A percentile compares a stretch with the other conserved stretches of the same genome.
phyloP scores from a whole-genome alignment of 2,797 vertebrate genomes.

The Mus spretus region DNA sequence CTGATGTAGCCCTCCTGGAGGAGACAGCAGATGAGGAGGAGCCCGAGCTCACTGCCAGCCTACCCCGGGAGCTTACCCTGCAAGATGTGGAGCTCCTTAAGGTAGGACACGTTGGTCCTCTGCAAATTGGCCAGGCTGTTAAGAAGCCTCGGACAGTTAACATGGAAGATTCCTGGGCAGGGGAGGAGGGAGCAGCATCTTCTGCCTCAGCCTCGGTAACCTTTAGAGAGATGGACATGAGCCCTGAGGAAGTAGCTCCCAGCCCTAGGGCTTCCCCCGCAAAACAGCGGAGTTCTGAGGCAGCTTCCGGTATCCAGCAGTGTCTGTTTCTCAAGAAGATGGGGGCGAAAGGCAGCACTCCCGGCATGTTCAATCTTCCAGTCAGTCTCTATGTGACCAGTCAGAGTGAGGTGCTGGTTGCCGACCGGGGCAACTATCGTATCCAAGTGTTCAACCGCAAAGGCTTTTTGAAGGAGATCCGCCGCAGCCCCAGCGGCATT shows the following conservation, averaged over 20 bases:
- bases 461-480: slow-evolving; percentile 97
- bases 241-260: slow-evolving; percentile 88
- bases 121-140: slow-evolving; percentile 94
- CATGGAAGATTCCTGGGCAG: slow-evolving; percentile 89
- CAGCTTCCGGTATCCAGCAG: slow-evolving; percentile 89
- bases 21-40: slow-evolving; percentile 94
- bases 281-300: slow-evolving; percentile 91
- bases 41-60: slow-evolving; percentile 91
- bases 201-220: slow-evolving; percentile 80
- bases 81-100: slow-evolving; percentile 95
- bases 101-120: slow-evolving; percentile 91
- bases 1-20: slow-evolving; percentile 94
- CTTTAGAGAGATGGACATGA: slow-evolving; percentile 92
- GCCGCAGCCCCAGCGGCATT: slow-evolving; percentile 96
- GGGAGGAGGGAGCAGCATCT: slow-evolving; percentile 82
- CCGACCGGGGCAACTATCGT: slow-evolving; percentile 96
- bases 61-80: slow-evolving; percentile 93
- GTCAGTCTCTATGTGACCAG: slow-evolving; percentile 95
- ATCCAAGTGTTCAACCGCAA: slow-evolving; percentile 98
- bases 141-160: slow-evolving; percentile 93
- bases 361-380: slow-evolving; percentile 97
- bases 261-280: slow-evolving; percentile 87
- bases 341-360: slow-evolving; percentile 96
- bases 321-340: slow-evolving; percentile 98
- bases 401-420: slow-evolving; percentile 97